Conservation (phyloP, 1,140 invertebrate genomes). For the Pachypsylla venusta region DNA sequence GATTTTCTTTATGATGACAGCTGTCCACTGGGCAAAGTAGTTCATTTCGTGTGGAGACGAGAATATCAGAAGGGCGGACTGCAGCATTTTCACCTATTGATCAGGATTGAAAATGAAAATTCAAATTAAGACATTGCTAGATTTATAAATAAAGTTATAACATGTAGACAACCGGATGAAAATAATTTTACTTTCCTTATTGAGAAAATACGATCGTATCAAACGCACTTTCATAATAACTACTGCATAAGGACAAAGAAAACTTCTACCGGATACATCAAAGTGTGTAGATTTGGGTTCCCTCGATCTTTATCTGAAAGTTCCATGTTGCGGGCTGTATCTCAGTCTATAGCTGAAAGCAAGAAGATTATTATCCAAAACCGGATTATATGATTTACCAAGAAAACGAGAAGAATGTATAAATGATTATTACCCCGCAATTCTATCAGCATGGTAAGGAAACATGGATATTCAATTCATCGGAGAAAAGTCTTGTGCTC, state of each 20-base stretch:
- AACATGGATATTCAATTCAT: constrained; percentile 24
- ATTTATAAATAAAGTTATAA: constrained; percentile 28
- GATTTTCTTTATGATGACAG: constrained; percentile 21
- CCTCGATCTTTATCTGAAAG: constrained; percentile 22
- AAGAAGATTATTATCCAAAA: constrained; percentile 22
- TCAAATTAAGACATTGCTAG: constrained; percentile 23
- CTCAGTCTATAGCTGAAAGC: constrained; percentile 23
- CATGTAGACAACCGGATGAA: constrained; percentile 22
- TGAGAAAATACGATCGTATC: constrained; percentile 19
- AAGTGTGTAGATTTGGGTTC: constrained; percentile 25
- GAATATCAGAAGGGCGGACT: constrained; percentile 21
- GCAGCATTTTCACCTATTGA: constrained; percentile 20
- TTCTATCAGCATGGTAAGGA: constrained; percentile 21
- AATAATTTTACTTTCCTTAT: constrained; percentile 14
- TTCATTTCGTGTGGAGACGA: constrained; percentile 21
- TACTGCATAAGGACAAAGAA: constrained; percentile 23
- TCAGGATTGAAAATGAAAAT: constrained; percentile 19
- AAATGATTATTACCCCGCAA: constrained; percentile 21
- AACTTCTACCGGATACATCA: constrained; percentile 18
- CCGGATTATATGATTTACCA: constrained; percentile 27
- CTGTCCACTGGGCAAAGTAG: constrained; percentile 22
- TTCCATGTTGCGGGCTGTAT: constrained; percentile 19
- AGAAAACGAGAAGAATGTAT: constrained; percentile 21
- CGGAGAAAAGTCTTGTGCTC: constrained; percentile 20
- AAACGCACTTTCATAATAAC: constrained; percentile 23